phyloP scores from a whole-genome alignment of 2,797 vertebrate species.

The Furcifer pardalis region DNA sequence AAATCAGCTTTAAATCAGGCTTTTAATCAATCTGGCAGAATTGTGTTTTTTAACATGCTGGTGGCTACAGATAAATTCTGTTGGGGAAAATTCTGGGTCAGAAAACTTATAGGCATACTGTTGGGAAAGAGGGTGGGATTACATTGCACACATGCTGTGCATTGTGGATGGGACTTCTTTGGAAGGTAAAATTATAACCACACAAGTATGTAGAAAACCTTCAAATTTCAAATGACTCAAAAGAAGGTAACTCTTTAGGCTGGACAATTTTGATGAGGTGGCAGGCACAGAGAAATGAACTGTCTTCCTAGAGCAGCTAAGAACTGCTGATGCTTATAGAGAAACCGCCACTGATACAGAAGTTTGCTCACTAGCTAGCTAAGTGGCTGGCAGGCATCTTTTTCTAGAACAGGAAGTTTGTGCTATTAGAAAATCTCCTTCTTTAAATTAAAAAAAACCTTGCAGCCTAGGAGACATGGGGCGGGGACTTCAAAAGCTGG shows the following conservation, averaged over 20 bases:
- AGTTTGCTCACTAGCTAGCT: not conserved
- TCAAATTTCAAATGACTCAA: not conserved
- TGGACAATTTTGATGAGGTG: not conserved
- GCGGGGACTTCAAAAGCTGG: too few species aligned
- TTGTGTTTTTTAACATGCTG: not conserved
- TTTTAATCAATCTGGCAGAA: not conserved
- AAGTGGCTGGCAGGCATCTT: too few species aligned
- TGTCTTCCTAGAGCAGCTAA: not conserved
- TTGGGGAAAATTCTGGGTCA: not conserved
- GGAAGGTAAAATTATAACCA: not conserved
- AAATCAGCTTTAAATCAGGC: not conserved
- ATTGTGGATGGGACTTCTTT: not conserved
- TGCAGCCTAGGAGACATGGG: too few species aligned
- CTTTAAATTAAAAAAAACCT: too few species aligned
- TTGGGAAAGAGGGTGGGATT: not conserved
- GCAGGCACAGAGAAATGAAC: not conserved
- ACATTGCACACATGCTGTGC: not conserved
- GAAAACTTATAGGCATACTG: not conserved
- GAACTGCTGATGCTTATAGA: not conserved
- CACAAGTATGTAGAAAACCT: not conserved
- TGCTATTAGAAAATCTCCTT: not conserved
- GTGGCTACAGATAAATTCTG: not conserved
- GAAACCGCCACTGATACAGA: not conserved
- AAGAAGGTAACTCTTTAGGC: not conserved
- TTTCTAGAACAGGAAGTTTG: not conserved